phyloP scores from a whole-genome alignment of 1,140 invertebrate genomes.

The Reticulitermes speratus region DNA sequence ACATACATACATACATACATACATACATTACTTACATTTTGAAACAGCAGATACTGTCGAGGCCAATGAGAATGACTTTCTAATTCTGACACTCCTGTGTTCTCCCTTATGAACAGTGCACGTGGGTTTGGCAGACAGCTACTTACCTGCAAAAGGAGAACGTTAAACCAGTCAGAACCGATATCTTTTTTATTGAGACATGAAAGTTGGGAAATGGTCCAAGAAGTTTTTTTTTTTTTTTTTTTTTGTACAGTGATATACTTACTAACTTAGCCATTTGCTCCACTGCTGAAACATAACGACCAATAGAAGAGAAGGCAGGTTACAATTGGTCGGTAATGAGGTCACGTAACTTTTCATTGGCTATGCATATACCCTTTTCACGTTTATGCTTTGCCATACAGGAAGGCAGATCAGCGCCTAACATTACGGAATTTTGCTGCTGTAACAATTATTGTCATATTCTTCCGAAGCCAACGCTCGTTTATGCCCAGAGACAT shows the following conservation, averaged over 20 bases:
- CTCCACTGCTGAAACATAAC: neutral
- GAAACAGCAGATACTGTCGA: too few relatives aligned
- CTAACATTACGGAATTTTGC: too few relatives aligned
- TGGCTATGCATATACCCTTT: neutral
- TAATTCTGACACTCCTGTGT: too few relatives aligned
- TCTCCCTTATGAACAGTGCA: neutral
- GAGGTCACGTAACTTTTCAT: neutral
- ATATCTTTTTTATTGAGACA: neutral
- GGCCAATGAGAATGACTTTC: too few relatives aligned
- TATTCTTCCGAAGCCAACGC: too few relatives aligned
- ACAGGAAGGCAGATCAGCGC: too few relatives aligned
- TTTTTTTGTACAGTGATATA: neutral
- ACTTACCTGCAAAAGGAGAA: neutral
- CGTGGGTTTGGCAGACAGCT: neutral
- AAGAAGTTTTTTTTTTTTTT: neutral
- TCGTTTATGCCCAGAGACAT: too few relatives aligned
- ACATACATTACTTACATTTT: too few relatives aligned
- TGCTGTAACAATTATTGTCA: too few relatives aligned
- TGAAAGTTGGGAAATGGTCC: neutral
- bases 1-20: too few relatives aligned
- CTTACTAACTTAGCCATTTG: neutral
- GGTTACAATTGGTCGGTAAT: slow-evolving; percentile 6
- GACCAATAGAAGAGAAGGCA: neutral
- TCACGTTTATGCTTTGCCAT: neutral
- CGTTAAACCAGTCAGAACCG: neutral